A percentile compares a stretch with the other conserved stretches of the same genome.
phyloP scores from a whole-genome alignment of 2,797 vertebrate genomes.

The Cirrhinus molitorella region DNA sequence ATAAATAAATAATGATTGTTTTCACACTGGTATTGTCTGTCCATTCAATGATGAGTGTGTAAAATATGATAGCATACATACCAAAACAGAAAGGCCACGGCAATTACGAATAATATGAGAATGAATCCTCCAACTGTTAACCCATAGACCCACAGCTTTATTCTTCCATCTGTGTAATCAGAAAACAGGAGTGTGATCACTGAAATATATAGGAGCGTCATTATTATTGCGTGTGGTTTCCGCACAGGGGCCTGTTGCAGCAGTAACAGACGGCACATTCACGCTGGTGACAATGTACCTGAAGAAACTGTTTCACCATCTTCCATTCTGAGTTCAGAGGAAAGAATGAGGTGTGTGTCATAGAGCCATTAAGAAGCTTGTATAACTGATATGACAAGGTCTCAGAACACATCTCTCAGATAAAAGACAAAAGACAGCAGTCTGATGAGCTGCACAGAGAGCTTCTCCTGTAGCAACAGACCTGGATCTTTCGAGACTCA shows the following conservation, averaged over 20 bases:
- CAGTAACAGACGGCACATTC: conserved; percentile 25
- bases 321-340: neutral
- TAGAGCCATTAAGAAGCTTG: conserved; percentile 7
- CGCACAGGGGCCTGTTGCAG: neutral
- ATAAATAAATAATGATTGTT: neutral
- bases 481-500: conserved; percentile 1
- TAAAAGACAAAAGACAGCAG: conserved; percentile 34
- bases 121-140: conserved; percentile 92
- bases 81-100: conserved; percentile 94
- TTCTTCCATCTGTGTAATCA: conserved; percentile 90
- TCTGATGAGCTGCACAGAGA: conserved; percentile 15
- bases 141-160: conserved; percentile 97
- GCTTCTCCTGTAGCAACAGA: neutral
- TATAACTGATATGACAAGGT: conserved; percentile 33
- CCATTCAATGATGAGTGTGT: neutral
- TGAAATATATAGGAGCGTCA: neutral
- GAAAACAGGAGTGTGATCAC: conserved; percentile 53
- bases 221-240: neutral
- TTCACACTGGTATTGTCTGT: neutral
- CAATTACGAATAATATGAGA: conserved; percentile 89
- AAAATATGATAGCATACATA: conserved; percentile 76
- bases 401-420: conserved; percentile 1
- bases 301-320: conserved; percentile 16
- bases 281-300: neutral
- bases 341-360: conserved; percentile 31